Evolutionary conservation across 2,113 vertebrate genomes (phyloP).

Genomic region (Entelurus aequoreus): DNA sequence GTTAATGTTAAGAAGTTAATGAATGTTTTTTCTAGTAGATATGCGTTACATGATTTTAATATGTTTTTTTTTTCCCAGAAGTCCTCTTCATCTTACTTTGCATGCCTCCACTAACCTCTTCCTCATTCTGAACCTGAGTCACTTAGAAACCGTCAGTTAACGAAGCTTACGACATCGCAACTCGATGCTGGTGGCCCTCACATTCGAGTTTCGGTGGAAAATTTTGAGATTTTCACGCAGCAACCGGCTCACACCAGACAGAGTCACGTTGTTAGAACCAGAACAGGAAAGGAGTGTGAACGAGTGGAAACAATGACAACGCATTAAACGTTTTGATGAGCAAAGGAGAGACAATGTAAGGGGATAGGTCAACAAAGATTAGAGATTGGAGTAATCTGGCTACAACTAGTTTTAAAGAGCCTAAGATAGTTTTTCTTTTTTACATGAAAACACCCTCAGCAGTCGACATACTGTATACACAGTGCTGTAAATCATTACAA

Average conservation of each 20-base stretch:
- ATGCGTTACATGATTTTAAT: background rate
- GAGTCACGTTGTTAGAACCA: constrained; percentile 45
- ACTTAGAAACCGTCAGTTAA: constrained; percentile 44
- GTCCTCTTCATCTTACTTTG: constrained; percentile 34
- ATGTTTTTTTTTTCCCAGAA: constrained; percentile 17
- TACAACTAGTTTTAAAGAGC: constrained; percentile 22
- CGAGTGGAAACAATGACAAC: constrained; percentile 58
- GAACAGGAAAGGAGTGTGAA: constrained; percentile 44
- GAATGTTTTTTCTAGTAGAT: background rate
- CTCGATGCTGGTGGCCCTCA: constrained; percentile 25
- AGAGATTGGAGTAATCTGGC: constrained; percentile 39
- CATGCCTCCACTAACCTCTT: constrained; percentile 47
- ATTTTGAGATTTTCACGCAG: constrained; percentile 43
- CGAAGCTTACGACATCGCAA: constrained; percentile 62
- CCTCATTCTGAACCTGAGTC: constrained; percentile 64
- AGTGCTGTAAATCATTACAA: constrained; percentile 25
- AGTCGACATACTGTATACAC: constrained; percentile 6
- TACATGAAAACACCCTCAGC: background rate
- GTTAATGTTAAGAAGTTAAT: background rate
- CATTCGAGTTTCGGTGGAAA: constrained; percentile 56
- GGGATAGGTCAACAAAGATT: constrained; percentile 26
- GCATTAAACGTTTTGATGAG: constrained; percentile 37
- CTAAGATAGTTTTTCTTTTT: background rate
- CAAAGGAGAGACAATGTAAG: constrained; percentile 30
- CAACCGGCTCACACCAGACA: constrained; percentile 27